Conservation (phyloP, 2,797 vertebrate genomes). For the Coregonus ussuriensis region DNA sequence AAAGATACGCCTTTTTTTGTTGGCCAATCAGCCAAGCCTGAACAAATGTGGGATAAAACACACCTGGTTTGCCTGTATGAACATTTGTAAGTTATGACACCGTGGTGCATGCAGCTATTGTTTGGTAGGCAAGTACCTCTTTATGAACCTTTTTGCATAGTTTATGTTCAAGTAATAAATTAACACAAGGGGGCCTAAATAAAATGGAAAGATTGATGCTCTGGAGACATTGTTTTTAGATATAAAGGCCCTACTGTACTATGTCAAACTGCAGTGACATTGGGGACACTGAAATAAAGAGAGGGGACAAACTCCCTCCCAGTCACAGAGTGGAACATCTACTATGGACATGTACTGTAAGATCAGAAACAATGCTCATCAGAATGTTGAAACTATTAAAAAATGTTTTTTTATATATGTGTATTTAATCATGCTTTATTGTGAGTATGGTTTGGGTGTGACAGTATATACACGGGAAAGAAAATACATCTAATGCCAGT, state of each 20-base stretch:
- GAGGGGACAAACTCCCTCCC: conserved; percentile 30
- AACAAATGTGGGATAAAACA: conserved; percentile 8
- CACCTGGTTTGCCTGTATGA: conserved; percentile 31
- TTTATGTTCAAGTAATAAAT: conserved; percentile 43
- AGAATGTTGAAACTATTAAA: conserved; percentile 77
- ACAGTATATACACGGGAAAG: background rate
- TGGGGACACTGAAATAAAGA: conserved; percentile 45
- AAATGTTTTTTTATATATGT: conserved; percentile 57
- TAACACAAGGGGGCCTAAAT: conserved; percentile 50
- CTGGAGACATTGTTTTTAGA: conserved; percentile 32
- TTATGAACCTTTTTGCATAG: conserved; percentile 19
- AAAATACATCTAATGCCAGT: background rate
- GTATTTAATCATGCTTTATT: conserved; percentile 26
- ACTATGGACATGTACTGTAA: conserved; percentile 56
- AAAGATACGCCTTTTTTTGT: conserved; percentile 6
- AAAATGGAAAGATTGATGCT: conserved; percentile 47
- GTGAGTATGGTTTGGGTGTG: background rate
- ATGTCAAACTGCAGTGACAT: conserved; percentile 55
- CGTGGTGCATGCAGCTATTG: conserved; percentile 62
- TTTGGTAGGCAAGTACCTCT: conserved; percentile 31
- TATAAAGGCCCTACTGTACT: conserved; percentile 28
- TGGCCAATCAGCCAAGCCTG: background rate
- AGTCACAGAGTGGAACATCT: conserved; percentile 51
- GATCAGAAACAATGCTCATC: conserved; percentile 58
- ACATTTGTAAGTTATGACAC: conserved; percentile 47